Evolutionary conservation across 2,797 vertebrate species (phyloP), one percentile per base, ranked within the genome.

Genomic region (Borostomias antarcticus): DNA sequence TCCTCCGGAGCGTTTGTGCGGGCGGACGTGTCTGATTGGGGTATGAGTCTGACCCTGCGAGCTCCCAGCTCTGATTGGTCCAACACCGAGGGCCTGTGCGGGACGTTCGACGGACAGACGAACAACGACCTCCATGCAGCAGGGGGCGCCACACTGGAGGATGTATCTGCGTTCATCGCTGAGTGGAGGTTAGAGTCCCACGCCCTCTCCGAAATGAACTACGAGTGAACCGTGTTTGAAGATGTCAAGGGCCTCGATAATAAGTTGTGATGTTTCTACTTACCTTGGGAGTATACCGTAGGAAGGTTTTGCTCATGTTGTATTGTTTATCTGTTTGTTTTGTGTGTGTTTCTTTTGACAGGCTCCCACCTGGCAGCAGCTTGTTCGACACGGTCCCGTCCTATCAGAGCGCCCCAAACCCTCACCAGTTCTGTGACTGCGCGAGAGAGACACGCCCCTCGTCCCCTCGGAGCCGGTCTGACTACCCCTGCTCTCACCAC

Each of bases 11-110:
- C 92, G 1, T 96, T 95, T 0, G 68, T 96, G 60, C 92, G 94
- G 26, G 93, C 94, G 0, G 94, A 96, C 66, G 89, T 96, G 48
- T 92, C 92, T 0, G 82, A 90, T 45, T 96, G 94, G 95, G 94
- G 94, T 28, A 94, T 97, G 92, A 96, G 94, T 87, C 77, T 96
- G 77, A 96, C 94, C 0, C 76, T 96, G 40, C 88, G 94, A 74
- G 92, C 92, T 2, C 91, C 94, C 29, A 63, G 92, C 70, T 84
- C 89, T 0, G 94, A 95, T 85, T 83, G 89, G 74, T 70, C 73
- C 29, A 92, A 92, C 61, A 96, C 93, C 0, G 0, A 91, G 68
- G 95, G 96, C 40, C 92, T 96, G 58, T 96, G 95, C 68, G 94
- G 95, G 63, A 94, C 91, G 11, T 96, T 92, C 54, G 93, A 97